These are phyloP conservation scores for Phalacrocorax carbo DNA, from an alignment of 2,113 vertebrate genomes.

Conservation along the genomic window DNA sequence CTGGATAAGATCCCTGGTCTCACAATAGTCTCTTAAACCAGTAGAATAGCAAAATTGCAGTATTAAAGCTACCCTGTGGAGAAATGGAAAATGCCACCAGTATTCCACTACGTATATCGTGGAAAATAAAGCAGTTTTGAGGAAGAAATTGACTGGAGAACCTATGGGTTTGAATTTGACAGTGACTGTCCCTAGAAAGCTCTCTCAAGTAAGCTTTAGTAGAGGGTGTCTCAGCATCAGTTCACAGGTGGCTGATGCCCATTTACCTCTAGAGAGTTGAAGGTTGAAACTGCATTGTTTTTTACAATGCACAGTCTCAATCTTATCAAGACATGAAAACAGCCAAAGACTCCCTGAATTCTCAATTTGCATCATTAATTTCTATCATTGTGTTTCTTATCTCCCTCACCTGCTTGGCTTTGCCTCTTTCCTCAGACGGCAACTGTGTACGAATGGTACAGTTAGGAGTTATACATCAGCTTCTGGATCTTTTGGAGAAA, in stretches of 20 bases:
- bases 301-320: not conserved
- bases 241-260: not conserved
- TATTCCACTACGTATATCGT: not conserved
- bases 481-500: constrained; percentile 83
- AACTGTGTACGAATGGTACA: constrained; percentile 87
- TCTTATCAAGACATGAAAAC: not conserved
- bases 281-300: not conserved
- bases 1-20: not conserved
- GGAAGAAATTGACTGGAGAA: not conserved
- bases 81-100: not conserved
- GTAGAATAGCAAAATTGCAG: not conserved
- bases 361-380: not conserved
- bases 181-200: not conserved
- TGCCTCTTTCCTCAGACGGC: constrained; percentile 70
- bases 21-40: not conserved
- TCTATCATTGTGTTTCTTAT: not conserved
- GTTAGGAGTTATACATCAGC: constrained; percentile 82
- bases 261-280: not conserved
- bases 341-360: not conserved
- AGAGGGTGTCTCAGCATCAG: not conserved
- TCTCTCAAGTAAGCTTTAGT: not conserved
- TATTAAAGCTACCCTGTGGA: not conserved
- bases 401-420: not conserved
- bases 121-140: not conserved
- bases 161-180: not conserved